These are phyloP conservation scores for Laticauda colubrina DNA, from an alignment of 2,113 vertebrate species.

Conservation along the genomic window DNA sequence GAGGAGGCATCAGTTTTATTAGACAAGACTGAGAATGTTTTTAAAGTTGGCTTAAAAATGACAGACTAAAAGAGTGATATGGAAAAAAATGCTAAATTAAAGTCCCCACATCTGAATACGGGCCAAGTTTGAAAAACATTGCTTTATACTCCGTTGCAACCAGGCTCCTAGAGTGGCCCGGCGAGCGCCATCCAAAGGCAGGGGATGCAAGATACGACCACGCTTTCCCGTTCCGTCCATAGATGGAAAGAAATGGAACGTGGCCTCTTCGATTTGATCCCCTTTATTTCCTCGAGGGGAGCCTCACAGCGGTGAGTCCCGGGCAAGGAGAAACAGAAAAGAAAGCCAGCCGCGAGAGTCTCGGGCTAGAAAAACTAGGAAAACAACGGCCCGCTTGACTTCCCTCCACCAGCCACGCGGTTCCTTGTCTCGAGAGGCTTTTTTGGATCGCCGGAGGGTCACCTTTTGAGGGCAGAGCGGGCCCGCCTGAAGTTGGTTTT, in stretches of 20 bases:
- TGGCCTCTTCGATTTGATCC: background rate
- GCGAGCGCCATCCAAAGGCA: background rate
- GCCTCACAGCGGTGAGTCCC: background rate
- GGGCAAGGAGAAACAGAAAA: background rate
- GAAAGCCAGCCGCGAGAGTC: background rate
- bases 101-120: background rate
- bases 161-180: conserved; percentile 13
- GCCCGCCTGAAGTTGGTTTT: too few relatives aligned
- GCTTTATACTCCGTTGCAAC: background rate
- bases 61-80: too few relatives aligned
- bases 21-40: background rate
- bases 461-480: background rate
- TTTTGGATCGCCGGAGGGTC: background rate
- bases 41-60: background rate
- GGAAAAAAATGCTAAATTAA: background rate
- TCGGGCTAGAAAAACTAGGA: background rate
- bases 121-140: background rate
- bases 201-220: background rate
- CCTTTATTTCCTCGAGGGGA: background rate
- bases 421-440: background rate
- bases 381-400: background rate
- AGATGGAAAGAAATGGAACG: background rate
- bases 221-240: conserved; percentile 8
- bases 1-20: background rate
- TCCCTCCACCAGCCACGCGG: background rate